Percentiles rank a stretch among this genome's conserved stretches.
These are phyloP conservation scores for Scaptomyza parva DNA, from an alignment of 2,888 invertebrate genomes.

Conservation along the genomic window DNA sequence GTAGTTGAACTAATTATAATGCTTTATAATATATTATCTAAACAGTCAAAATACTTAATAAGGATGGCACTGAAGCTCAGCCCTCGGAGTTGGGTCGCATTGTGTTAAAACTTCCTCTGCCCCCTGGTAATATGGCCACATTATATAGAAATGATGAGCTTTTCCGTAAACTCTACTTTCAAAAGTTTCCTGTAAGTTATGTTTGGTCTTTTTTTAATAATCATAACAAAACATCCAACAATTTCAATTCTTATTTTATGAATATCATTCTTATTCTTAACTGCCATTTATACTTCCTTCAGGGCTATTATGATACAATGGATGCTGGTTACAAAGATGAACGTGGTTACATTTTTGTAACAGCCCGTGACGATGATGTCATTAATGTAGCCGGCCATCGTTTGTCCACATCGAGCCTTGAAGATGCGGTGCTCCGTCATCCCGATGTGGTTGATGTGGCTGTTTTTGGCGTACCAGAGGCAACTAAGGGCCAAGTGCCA, in stretches of 20 bases:
- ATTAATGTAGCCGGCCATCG: conserved; percentile 98
- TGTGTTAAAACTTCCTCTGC: conserved; percentile 93
- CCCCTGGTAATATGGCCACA: conserved; percentile 94
- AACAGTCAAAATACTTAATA: conserved; percentile 88
- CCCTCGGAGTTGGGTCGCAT: conserved; percentile 92
- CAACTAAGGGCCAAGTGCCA: conserved; percentile 95
- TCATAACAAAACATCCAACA: no score
- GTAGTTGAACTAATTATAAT: neutral
- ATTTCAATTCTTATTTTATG: no score
- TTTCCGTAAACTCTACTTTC: conserved; percentile 93
- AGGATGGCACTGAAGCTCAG: conserved; percentile 89
- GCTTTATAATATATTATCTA: no score
- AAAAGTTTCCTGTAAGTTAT: conserved; percentile 90
- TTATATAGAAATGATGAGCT: conserved; percentile 92
- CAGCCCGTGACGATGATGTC: conserved; percentile 95
- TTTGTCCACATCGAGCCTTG: conserved; percentile 94
- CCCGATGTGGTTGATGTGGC: conserved; percentile 94
- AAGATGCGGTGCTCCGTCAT: conserved; percentile 95
- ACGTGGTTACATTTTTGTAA: conserved; percentile 94
- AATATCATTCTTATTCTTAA: no score
- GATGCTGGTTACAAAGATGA: conserved; percentile 95
- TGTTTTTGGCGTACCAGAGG: conserved; percentile 95
- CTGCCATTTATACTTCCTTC: neutral
- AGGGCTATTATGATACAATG: conserved; percentile 92
- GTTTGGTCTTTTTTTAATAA: neutral